Conservation (phyloP, 2,113 vertebrate species). For the Chloroceryle aenea region DNA sequence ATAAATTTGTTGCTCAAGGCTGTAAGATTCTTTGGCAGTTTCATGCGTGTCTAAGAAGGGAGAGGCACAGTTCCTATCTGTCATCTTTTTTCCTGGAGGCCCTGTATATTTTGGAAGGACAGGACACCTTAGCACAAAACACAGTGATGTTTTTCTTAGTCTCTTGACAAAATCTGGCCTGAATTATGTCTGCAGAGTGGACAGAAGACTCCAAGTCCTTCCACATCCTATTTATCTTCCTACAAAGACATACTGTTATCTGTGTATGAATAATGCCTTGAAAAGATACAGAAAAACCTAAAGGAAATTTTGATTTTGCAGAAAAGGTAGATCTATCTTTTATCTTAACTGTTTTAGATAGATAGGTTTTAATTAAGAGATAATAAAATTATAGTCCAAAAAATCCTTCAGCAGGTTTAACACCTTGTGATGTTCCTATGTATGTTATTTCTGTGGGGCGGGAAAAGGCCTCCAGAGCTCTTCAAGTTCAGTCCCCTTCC, state of each 20-base stretch:
- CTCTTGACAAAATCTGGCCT: background rate
- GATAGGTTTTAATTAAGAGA: background rate
- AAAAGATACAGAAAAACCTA: background rate
- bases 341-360: background rate
- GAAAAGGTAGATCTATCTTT: background rate
- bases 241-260: background rate
- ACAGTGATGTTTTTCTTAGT: background rate
- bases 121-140: background rate
- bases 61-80: background rate
- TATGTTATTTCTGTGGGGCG: background rate
- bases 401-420: background rate
- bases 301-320: background rate
- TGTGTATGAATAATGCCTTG: background rate
- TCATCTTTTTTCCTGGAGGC: background rate
- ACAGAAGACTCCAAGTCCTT: background rate
- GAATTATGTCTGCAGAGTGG: background rate
- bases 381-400: background rate
- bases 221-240: background rate
- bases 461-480: background rate
- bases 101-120: background rate
- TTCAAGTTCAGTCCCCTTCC: background rate
- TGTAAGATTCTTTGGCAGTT: background rate
- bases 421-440: background rate
- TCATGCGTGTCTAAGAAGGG: background rate
- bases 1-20: background rate